Base-by-base conservation (phyloP, 2,113 vertebrate species). In the Salvelinus namaycush region DNA sequence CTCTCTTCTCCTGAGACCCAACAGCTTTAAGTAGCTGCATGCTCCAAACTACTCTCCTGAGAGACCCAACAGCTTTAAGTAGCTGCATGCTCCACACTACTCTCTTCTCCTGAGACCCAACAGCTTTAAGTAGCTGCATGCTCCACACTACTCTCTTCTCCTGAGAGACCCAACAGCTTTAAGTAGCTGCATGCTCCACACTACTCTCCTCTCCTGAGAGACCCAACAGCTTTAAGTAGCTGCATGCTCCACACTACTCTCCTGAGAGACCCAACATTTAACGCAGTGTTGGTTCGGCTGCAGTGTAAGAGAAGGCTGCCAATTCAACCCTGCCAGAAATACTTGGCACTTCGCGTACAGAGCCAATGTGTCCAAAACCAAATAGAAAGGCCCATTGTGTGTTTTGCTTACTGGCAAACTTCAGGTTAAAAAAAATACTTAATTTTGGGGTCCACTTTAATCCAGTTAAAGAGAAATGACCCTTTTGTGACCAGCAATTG, bases 341-440 rank as follows among this genome's bases (percentile, higher is more conserved):
- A 88, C 83, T 91, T 90, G 86, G 89, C 90, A 8, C 18, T 54
- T 27, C 11, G 8, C 26, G 6, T 26, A 51, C 59, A n/a, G 22
- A 2, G 59, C 59, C 59, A 62, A 62, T 62, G n/a, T 60, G n/a
- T 51, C 86, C 83, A 86, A 90, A 78, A 84, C 77, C 82, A 88
- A 89, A 91, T 84, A 91, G 79, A 91, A 77, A 83, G 85, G 76
- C 59, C 86, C 69, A 91, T 92, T 93, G 89, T 91, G 88, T 76
- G 48, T 83, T 83, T 86, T 83, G 80, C 84, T 88, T 65, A 70
- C 85, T 86, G 90, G 86, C 86, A 85, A 87, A 90, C 68, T 72
- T 13, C 24, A 77, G 79, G 39, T 44, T 12, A 3, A 44, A 44
- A 44, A 34, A 44, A 44, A 44, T 0, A 11, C 9, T 44, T 44